Evolutionary conservation across 2,797 vertebrate species (phyloP).

Genomic region (Valencia hispanica): DNA sequence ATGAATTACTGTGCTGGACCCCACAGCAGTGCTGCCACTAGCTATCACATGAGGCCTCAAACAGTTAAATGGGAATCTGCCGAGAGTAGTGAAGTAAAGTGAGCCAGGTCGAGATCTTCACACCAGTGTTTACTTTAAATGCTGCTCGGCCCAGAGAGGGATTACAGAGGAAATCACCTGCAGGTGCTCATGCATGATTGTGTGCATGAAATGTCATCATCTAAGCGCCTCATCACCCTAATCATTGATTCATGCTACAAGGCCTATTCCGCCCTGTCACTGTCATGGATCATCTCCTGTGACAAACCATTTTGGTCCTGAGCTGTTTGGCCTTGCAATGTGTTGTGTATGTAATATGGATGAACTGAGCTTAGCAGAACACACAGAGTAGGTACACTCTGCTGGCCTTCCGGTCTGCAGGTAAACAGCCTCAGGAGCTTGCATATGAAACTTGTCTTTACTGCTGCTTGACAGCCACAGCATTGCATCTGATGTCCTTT

Average conservation of each 20-base stretch:
- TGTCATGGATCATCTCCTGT: constrained; percentile 67
- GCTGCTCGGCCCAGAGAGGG: constrained; percentile 8
- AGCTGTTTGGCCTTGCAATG: constrained; percentile 56
- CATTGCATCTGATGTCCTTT: no score
- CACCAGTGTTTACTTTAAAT: constrained; percentile 26
- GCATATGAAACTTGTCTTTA: constrained; percentile 15
- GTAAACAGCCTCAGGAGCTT: constrained; percentile 12
- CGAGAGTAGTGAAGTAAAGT: constrained; percentile 13
- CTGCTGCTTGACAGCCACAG: constrained; percentile 7
- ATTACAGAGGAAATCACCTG: constrained; percentile 10
- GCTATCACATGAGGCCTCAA: constrained; percentile 4
- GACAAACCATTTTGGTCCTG: constrained; percentile 54
- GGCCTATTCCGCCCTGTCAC: constrained; percentile 27
- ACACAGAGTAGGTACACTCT: constrained; percentile 25
- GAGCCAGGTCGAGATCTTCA: constrained; percentile 26
- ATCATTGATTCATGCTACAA: constrained; percentile 59
- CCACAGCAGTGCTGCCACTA: background rate
- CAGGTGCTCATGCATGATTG: constrained; percentile 16
- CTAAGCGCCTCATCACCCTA: constrained; percentile 39
- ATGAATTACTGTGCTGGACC: constrained; percentile 22
- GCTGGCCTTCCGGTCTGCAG: constrained; percentile 20
- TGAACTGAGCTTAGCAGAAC: constrained; percentile 42
- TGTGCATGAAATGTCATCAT: constrained; percentile 37
- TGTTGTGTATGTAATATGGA: constrained; percentile 53
- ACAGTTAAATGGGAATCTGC: constrained; percentile 9